A percentile compares a stretch with the other conserved stretches of the same genome.
phyloP scores from a whole-genome alignment of 2,888 invertebrate species.

The Thyatira batis region DNA sequence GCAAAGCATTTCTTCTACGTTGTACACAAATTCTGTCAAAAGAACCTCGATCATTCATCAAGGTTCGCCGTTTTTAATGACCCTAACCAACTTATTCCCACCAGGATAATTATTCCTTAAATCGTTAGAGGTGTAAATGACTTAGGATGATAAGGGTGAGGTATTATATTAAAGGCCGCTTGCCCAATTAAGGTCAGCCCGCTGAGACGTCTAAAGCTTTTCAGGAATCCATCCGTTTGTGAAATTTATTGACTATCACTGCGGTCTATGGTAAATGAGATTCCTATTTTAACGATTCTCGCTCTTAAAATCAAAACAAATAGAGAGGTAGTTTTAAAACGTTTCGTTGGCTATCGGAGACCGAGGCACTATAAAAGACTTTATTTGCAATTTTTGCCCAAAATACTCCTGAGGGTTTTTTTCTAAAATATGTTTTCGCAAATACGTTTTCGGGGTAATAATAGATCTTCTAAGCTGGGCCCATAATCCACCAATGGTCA shows the following conservation, averaged over 20 bases:
- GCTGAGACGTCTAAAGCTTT: conserved; percentile 7
- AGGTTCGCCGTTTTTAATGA: neutral
- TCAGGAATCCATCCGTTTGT: conserved; percentile 18
- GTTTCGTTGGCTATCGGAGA: too few species aligned
- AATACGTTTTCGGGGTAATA: too few species aligned
- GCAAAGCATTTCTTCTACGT: too few species aligned
- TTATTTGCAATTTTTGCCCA: too few species aligned
- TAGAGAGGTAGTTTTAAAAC: neutral
- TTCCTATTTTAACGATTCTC: conserved; percentile 6
- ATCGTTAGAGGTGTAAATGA: conserved; percentile 7
- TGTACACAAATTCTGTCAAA: too few species aligned
- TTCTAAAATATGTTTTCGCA: too few species aligned
- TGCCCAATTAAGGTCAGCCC: conserved; percentile 13
- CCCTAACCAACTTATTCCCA: neutral
- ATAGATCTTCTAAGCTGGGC: too few species aligned
- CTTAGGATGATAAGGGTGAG: conserved; percentile 16
- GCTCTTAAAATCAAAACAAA: neutral
- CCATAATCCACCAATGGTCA: neutral
- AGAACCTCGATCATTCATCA: neutral
- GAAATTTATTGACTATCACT: conserved; percentile 19
- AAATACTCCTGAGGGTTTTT: too few species aligned
- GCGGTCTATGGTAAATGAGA: conserved; percentile 12
- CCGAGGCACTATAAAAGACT: too few species aligned
- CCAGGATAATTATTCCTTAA: neutral
- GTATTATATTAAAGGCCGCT: conserved; percentile 12